Base-by-base conservation (phyloP, 1,140 invertebrate genomes). In the Vollenhovia emeryi region DNA sequence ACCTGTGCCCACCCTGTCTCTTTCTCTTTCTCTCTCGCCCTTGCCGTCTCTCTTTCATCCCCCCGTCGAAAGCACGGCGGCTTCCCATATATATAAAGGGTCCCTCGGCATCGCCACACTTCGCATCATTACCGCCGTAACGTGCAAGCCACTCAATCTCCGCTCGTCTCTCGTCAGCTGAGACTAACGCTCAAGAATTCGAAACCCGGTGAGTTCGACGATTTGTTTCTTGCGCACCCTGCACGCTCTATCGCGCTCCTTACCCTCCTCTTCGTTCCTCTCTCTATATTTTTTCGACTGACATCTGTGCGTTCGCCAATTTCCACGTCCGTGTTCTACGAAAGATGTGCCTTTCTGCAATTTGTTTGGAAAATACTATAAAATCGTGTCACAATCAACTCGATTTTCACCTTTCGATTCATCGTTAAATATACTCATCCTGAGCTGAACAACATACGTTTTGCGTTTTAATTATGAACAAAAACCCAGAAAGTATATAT, bases 41-140 rank as follows among this genome's bases (percentile, higher is more conserved):
- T 40, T 21, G 15, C 43, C 15, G 9, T 69, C 76, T 71, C 78
- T 71, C 78, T 69, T 43, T 85, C 86, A 85, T 79, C 75, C 84
- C 62, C 74, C 89, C 85, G 68, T 87, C 76, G 82, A 50, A 59
- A 79, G 75, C 85, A 48, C 78, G n/a, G 59, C 86, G 52, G 59
- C 55, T 74, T 48, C 91, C 80, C 87, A 76, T 92, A 93, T 92
- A 92, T 92, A 91, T 79, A 86, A 91, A 78, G 89, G 59, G 75
- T 66, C 57, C 83, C 83, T 84, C 84, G 79, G 84, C 73, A 66
- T 86, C 55, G 85, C 62, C 86, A 89, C 92, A 92, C 88, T 92
- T 91, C 86, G 83, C 83, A 89, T 90, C 89, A 88, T 92, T 88
- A 89, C 84, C 87, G 60, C 59, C 78, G 85, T 82, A 88, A 84